Percentiles rank a stretch among this genome's conserved stretches.
Conservation (phyloP, 1,140 invertebrate species). For the Arion vulgaris region DNA sequence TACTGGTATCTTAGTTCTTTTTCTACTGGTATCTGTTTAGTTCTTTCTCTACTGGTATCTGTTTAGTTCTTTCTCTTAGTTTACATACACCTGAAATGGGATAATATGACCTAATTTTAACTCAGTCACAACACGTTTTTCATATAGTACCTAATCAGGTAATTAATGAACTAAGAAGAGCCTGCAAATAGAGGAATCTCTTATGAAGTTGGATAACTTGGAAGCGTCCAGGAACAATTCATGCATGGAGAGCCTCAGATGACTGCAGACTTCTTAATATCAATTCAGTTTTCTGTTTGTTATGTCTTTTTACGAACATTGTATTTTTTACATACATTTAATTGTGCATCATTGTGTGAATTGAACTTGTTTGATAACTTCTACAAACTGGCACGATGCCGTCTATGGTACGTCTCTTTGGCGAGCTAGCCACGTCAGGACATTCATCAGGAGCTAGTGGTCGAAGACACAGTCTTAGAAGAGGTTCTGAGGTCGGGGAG, state of each 20-base stretch:
- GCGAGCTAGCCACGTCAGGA: constrained; percentile 28
- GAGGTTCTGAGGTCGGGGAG: constrained; percentile 55
- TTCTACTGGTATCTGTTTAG: too few relatives aligned
- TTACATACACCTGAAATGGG: too few relatives aligned
- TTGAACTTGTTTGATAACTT: not conserved
- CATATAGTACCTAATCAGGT: too few relatives aligned
- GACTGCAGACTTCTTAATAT: not conserved
- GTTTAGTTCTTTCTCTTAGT: too few relatives aligned
- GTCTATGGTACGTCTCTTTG: constrained; percentile 36
- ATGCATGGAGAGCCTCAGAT: not conserved
- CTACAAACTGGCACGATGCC: not conserved
- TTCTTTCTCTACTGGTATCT: too few relatives aligned
- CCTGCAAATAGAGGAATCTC: too few relatives aligned
- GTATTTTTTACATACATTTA: not conserved
- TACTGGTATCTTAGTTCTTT: too few relatives aligned
- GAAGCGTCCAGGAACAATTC: not conserved
- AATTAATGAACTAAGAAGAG: too few relatives aligned
- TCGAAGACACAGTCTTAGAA: constrained; percentile 31
- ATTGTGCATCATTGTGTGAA: not conserved
- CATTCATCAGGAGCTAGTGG: constrained; percentile 34
- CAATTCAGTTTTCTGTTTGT: not conserved
- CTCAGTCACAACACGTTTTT: too few relatives aligned
- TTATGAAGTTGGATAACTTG: too few relatives aligned
- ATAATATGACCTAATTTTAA: too few relatives aligned
- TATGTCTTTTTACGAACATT: not conserved